Percentiles rank a stretch among this genome's conserved stretches.
Evolutionary conservation across 2,888 invertebrate species (phyloP).

Genomic region (Gortyna flavago): DNA sequence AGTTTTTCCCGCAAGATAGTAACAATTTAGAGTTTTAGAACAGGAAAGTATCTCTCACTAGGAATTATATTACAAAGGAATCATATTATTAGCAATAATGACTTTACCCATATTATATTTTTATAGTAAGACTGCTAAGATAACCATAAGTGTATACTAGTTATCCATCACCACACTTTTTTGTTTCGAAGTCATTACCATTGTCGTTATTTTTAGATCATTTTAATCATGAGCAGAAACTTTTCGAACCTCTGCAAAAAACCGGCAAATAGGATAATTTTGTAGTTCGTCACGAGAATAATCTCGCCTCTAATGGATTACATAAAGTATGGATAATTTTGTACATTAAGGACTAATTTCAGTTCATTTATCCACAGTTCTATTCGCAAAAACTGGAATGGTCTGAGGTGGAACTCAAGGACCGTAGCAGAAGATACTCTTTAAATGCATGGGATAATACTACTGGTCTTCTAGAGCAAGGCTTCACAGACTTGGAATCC

Average conservation of each 20-base stretch:
- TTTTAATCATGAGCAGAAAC: background rate
- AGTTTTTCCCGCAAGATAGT: too few species aligned
- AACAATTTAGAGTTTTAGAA: too few species aligned
- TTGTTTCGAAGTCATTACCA: conserved; percentile 25
- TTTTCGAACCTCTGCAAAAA: background rate
- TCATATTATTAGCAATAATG: background rate
- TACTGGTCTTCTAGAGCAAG: conserved; percentile 92
- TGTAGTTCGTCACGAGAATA: background rate
- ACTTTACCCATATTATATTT: background rate
- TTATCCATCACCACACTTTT: conserved; percentile 20
- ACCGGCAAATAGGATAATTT: background rate
- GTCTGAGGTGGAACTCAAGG: conserved; percentile 79
- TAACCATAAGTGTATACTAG: background rate
- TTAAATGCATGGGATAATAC: conserved; percentile 91
- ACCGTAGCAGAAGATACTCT: conserved; percentile 83
- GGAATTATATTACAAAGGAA: background rate
- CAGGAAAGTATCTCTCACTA: background rate
- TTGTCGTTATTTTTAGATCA: conserved; percentile 15
- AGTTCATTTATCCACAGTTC: conserved; percentile 73
- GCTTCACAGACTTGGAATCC: conserved; percentile 86
- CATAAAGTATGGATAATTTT: too few species aligned
- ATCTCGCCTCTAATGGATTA: background rate
- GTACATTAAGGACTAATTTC: background rate
- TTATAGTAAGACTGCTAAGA: background rate
- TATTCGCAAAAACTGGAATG: conserved; percentile 78